Evolutionary conservation across 1,140 invertebrate genomes (phyloP).

Genomic region (Callitettix versicolor): DNA sequence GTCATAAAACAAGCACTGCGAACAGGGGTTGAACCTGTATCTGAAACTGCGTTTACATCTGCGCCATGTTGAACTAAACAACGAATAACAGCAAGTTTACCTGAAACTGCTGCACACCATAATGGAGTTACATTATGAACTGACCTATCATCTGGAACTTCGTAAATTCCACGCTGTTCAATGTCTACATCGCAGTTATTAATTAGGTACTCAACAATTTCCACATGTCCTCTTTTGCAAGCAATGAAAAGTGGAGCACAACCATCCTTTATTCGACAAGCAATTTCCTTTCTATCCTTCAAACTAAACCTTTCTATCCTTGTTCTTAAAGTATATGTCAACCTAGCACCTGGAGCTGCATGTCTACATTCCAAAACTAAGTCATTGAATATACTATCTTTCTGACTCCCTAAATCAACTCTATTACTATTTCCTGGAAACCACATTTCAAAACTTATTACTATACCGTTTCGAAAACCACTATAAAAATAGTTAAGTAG

Average conservation of each 20-base stretch:
- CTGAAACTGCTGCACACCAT: constrained; percentile 89
- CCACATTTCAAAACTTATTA: constrained; percentile 6
- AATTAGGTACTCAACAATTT: constrained; percentile 82
- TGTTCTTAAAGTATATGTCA: constrained; percentile 50
- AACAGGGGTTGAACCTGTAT: constrained; percentile 80
- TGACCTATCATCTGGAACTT: constrained; percentile 57
- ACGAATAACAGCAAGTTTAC: constrained; percentile 64
- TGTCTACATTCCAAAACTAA: constrained; percentile 57
- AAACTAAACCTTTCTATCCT: constrained; percentile 49
- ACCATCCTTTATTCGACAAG: constrained; percentile 53
- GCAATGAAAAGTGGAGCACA: constrained; percentile 81
- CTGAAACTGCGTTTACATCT: constrained; percentile 72
- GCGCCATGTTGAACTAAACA: constrained; percentile 70
- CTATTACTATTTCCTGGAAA: neutral
- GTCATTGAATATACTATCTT: constrained; percentile 51
- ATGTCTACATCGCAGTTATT: constrained; percentile 69
- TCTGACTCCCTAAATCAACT: constrained; percentile 36
- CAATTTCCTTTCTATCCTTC: constrained; percentile 48
- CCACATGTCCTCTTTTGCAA: constrained; percentile 70
- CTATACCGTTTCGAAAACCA: neutral
- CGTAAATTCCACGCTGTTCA: constrained; percentile 70
- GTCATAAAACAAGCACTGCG: constrained; percentile 90
- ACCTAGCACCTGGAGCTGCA: constrained; percentile 51
- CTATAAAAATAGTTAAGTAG: constrained; percentile 3
- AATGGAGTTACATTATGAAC: constrained; percentile 77